A percentile compares a stretch with the other conserved stretches of the same genome.
Evolutionary conservation across 2,888 invertebrate genomes (phyloP).

Genomic region (Merodon equestris): DNA sequence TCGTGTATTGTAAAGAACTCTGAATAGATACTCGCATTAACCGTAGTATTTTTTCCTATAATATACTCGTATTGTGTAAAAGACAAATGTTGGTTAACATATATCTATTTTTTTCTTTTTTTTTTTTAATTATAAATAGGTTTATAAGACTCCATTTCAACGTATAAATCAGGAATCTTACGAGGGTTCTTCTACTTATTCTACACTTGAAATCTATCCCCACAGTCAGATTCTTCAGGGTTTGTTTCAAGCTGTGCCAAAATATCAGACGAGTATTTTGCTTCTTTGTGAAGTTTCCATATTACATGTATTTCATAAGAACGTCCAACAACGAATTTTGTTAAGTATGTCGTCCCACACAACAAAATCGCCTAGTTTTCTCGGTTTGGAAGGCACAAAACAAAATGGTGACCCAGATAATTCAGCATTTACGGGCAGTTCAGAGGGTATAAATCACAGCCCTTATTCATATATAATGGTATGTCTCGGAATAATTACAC

Average conservation of each 20-base stretch:
- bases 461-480: constrained; percentile 40
- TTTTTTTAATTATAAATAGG: constrained; percentile 70
- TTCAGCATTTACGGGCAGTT: constrained; percentile 77
- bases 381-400: constrained; percentile 78
- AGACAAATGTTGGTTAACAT: background rate
- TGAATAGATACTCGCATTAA: no score
- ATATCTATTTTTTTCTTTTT: constrained; percentile 1
- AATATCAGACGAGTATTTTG: constrained; percentile 77
- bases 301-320: constrained; percentile 78
- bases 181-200: constrained; percentile 77
- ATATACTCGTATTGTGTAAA: no score
- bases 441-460: constrained; percentile 33
- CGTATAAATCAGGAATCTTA: constrained; percentile 77
- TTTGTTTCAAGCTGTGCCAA: constrained; percentile 77
- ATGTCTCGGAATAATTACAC: constrained; percentile 55
- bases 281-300: constrained; percentile 78
- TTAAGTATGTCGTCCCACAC: constrained; percentile 76
- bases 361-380: constrained; percentile 77
- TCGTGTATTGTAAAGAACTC: no score
- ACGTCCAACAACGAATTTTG: constrained; percentile 77
- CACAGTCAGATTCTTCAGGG: constrained; percentile 78
- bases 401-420: constrained; percentile 78
- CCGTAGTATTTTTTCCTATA: no score
- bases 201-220: constrained; percentile 78
- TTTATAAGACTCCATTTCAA: constrained; percentile 78